phyloP scores from a whole-genome alignment of 2,113 vertebrate genomes.

The Alexandromys fortis region DNA sequence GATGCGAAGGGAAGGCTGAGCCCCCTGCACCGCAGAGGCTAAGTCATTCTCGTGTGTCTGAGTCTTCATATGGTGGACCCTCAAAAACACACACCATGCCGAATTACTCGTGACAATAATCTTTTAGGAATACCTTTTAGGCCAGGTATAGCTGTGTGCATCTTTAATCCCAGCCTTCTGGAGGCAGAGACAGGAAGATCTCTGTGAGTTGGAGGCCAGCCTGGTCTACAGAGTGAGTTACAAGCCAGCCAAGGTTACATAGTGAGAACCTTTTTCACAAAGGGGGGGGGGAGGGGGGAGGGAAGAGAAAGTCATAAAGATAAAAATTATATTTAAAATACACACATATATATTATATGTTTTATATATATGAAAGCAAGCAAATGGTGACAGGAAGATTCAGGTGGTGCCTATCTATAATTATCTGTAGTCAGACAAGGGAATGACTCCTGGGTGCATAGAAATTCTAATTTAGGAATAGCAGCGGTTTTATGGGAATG shows the following conservation, averaged over 20 bases:
- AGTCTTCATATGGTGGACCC: too few species aligned
- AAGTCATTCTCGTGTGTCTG: too few species aligned
- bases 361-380: background rate
- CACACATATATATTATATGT: background rate
- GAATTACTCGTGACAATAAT: too few species aligned
- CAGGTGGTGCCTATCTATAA: background rate
- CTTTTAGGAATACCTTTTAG: background rate
- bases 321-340: conserved; percentile 18
- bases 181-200: background rate
- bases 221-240: background rate
- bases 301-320: background rate
- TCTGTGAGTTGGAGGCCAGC: background rate
- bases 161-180: background rate
- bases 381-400: background rate
- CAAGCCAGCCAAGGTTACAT: background rate
- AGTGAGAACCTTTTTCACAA: background rate
- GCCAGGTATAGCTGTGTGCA: background rate
- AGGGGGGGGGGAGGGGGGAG: background rate
- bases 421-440: background rate
- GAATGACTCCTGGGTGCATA: background rate
- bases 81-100: too few species aligned
- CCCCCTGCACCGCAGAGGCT: too few species aligned
- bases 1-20: too few species aligned
- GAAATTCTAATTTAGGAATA: background rate
- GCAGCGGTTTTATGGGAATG: background rate